Percentiles rank a stretch among this genome's conserved stretches.
Conservation (phyloP, 2,888 invertebrate genomes). For the Drosophila rubida region DNA sequence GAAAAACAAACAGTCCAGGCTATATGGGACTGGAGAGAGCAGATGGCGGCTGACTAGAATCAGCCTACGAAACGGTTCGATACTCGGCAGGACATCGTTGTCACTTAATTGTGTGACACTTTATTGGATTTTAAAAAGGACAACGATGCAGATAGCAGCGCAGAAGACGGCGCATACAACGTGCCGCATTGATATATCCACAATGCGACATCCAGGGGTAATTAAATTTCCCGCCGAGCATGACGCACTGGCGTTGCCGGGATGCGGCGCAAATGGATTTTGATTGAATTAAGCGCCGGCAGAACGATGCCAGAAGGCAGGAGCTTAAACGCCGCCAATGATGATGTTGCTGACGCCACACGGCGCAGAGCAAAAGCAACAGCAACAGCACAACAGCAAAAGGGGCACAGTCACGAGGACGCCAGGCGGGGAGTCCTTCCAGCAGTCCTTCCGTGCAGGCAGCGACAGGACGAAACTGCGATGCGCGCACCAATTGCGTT, state of each 20-base stretch:
- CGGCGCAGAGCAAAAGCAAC: not conserved
- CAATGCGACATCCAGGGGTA: conserved; percentile 47
- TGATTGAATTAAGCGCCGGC: conserved; percentile 76
- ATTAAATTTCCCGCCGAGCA: conserved; percentile 79
- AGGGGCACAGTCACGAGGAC: conserved; percentile 18
- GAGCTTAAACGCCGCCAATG: conserved; percentile 65
- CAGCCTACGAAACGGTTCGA: conserved; percentile 21
- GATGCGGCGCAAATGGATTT: conserved; percentile 54
- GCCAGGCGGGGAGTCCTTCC: conserved; percentile 64
- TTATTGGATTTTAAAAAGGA: conserved; percentile 82
- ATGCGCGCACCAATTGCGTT: conserved; percentile 58
- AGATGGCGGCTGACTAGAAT: not conserved
- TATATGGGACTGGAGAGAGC: not conserved
- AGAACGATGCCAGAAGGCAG: conserved; percentile 38
- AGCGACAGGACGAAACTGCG: conserved; percentile 11
- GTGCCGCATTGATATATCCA: conserved; percentile 21
- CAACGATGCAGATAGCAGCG: conserved; percentile 26
- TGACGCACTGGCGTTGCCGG: conserved; percentile 58
- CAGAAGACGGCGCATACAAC: conserved; percentile 26
- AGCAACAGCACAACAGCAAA: not conserved
- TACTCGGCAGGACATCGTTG: conserved; percentile 72
- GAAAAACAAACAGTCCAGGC: conserved; percentile 35
- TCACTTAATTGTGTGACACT: conserved; percentile 80
- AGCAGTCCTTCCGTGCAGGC: conserved; percentile 59
- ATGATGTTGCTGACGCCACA: conserved; percentile 55